Evolutionary conservation across 1,140 invertebrate genomes (phyloP).

Genomic region (Drosophila fuyamai): DNA sequence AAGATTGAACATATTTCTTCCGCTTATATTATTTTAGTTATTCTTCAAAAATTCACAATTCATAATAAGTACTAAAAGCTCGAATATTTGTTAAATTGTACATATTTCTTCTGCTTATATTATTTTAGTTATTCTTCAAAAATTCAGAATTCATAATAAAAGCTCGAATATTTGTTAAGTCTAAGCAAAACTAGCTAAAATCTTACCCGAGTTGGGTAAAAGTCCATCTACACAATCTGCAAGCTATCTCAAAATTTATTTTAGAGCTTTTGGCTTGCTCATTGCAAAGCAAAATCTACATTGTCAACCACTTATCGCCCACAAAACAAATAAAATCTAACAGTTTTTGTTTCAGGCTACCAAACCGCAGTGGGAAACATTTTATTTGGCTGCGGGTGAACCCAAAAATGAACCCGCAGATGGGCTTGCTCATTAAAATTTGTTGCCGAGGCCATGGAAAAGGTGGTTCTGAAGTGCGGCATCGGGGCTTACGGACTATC

Average conservation of each 20-base stretch:
- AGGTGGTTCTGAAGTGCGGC: conserved; percentile 30
- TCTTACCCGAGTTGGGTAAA: neutral
- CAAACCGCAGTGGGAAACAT: conserved; percentile 29
- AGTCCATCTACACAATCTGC: conserved; percentile 7
- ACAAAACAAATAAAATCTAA: conserved; percentile 73
- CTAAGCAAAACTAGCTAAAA: neutral
- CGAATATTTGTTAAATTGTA: no score
- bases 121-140: no score
- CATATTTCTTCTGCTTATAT: no score
- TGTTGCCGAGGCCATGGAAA: conserved; percentile 15
- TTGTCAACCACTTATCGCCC: conserved; percentile 76
- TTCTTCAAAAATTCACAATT: no score
- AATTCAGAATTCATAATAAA: no score
- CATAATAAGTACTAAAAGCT: no score
- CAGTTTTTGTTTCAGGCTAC: conserved; percentile 43
- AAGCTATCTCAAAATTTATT: conserved; percentile 30
- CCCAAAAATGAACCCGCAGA: conserved; percentile 48
- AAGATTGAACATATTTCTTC: no score
- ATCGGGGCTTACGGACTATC: conserved; percentile 31
- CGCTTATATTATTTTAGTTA: no score
- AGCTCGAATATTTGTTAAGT: no score
- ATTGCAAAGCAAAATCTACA: conserved; percentile 42
- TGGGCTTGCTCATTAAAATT: conserved; percentile 48
- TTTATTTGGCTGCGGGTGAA: conserved; percentile 51
- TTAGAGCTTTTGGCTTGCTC: conserved; percentile 13